Percentiles rank a stretch among this genome's conserved stretches.
Evolutionary conservation across 2,888 invertebrate species (phyloP).

Genomic region (Galerucella pusilla): DNA sequence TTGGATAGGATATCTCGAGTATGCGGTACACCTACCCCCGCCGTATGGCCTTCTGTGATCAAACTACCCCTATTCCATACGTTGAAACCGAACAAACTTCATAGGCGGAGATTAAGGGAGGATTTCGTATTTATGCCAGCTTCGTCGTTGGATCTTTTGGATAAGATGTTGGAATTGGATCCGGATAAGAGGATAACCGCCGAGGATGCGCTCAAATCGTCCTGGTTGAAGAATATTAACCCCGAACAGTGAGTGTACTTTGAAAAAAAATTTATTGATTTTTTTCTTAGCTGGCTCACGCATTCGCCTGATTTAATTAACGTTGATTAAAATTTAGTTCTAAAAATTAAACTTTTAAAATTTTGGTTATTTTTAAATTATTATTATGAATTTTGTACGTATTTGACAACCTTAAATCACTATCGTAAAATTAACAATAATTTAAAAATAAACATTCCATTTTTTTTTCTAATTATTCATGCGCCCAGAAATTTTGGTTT

Average conservation of each 20-base stretch:
- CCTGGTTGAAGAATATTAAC: constrained; percentile 92
- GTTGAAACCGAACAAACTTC: constrained; percentile 89
- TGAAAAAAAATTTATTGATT: not conserved
- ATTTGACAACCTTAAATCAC: too few species aligned
- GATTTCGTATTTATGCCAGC: constrained; percentile 94
- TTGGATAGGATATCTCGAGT: constrained; percentile 92
- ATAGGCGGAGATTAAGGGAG: constrained; percentile 89
- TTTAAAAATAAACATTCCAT: too few species aligned
- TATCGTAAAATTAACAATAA: too few species aligned
- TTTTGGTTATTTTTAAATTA: too few species aligned
- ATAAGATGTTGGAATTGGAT: constrained; percentile 96
- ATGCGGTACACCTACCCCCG: constrained; percentile 96
- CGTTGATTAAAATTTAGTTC: too few species aligned
- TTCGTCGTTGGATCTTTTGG: constrained; percentile 89
- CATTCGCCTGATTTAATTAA: too few species aligned
- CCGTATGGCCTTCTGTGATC: constrained; percentile 96
- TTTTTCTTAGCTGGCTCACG: too few species aligned
- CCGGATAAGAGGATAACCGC: constrained; percentile 94
- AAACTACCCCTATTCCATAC: constrained; percentile 92
- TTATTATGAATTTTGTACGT: too few species aligned
- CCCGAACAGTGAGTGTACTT: constrained; percentile 83
- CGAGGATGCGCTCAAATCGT: constrained; percentile 90
- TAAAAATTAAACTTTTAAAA: too few species aligned
- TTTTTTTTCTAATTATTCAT: too few species aligned
- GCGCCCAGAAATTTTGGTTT: too few species aligned